phyloP scores from a whole-genome alignment of 2,797 vertebrate species.

The Streptopelia turtur region DNA sequence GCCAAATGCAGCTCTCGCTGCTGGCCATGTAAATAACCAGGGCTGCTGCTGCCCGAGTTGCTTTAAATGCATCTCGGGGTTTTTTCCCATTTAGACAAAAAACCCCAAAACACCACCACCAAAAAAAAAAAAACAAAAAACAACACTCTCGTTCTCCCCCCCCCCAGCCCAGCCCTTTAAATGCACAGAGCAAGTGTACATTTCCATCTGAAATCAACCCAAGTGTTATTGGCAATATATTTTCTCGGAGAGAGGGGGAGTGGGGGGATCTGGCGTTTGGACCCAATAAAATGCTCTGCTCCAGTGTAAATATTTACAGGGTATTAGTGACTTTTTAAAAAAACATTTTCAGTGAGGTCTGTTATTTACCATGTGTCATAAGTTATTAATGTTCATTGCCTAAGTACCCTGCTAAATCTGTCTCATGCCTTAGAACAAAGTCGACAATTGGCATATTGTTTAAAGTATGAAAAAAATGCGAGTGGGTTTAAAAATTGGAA shows the following conservation, averaged over 20 bases:
- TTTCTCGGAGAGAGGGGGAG: constrained; percentile 20
- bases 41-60: constrained; percentile 45
- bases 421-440: constrained; percentile 77
- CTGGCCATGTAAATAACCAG: constrained; percentile 65
- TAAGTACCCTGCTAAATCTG: constrained; percentile 76
- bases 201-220: constrained; percentile 66
- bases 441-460: constrained; percentile 81
- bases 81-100: constrained; percentile 1
- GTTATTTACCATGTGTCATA: constrained; percentile 80
- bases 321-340: constrained; percentile 78
- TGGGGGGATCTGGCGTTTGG: constrained; percentile 62
- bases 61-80: constrained; percentile 40
- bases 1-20: constrained; percentile 71
- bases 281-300: constrained; percentile 73
- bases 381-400: constrained; percentile 78
- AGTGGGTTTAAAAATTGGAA: constrained; percentile 68
- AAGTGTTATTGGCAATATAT: constrained; percentile 67
- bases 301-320: constrained; percentile 82
- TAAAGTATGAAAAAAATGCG: constrained; percentile 71
- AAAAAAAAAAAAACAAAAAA: neutral
- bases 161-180: constrained; percentile 50
- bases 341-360: constrained; percentile 75
- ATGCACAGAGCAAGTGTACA: constrained; percentile 62
- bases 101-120: neutral
- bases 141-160: neutral